Evolutionary conservation across 2,113 vertebrate species (phyloP).

Genomic region (Thryonomys swinderianus): DNA sequence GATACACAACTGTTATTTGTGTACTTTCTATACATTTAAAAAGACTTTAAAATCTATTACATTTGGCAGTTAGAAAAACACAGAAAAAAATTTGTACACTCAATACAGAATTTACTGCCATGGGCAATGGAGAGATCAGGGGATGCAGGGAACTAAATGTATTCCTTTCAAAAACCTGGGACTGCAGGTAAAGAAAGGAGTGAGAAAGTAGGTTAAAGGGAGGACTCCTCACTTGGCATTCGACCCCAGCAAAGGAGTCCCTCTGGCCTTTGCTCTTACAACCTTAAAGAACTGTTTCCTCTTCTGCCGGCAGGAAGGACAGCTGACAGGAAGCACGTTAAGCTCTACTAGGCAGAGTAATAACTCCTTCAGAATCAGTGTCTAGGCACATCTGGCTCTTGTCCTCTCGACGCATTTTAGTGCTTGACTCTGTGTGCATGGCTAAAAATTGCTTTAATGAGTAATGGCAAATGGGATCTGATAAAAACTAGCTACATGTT

Average conservation of each 20-base stretch:
- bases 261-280: background rate
- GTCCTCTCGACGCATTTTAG: background rate
- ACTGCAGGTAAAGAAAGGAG: background rate
- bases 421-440: background rate
- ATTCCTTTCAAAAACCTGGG: background rate
- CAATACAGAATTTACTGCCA: background rate
- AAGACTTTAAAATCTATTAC: background rate
- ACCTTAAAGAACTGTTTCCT: background rate
- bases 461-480: background rate
- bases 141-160: background rate
- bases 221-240: background rate
- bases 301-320: background rate
- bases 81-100: background rate
- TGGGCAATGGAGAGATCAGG: background rate
- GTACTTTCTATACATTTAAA: background rate
- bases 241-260: background rate
- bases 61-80: background rate
- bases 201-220: background rate
- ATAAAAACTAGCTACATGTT: slow-evolving; percentile 4
- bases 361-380: background rate
- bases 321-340: background rate
- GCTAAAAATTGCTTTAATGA: slow-evolving; percentile 3
- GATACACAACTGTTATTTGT: background rate
- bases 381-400: background rate
- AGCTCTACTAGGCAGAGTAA: slow-evolving; percentile 44